phyloP scores from a whole-genome alignment of 2,797 vertebrate genomes.

The Odontamblyopus rebecca region DNA sequence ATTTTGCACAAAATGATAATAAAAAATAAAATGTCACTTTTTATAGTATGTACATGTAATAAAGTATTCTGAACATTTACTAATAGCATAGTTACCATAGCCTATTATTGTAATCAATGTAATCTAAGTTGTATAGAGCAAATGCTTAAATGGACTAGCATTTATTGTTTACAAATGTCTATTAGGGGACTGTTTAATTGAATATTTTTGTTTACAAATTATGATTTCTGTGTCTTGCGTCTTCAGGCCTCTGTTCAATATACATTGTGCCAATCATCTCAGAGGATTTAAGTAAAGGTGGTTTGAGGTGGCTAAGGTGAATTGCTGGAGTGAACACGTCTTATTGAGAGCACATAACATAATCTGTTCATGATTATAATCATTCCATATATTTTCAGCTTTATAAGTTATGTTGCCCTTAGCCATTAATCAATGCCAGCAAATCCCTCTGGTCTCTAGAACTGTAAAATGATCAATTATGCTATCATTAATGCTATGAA shows the following conservation, averaged over 20 bases:
- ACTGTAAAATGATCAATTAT: conserved; percentile 44
- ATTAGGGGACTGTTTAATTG: conserved; percentile 60
- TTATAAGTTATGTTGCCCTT: conserved; percentile 30
- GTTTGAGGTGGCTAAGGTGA: conserved; percentile 55
- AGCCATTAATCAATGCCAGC: conserved; percentile 49
- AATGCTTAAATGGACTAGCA: conserved; percentile 68
- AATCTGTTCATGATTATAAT: conserved; percentile 22
- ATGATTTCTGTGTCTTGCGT: conserved; percentile 45
- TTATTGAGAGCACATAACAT: conserved; percentile 35
- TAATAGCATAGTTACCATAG: conserved; percentile 77
- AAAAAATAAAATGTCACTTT: conserved; percentile 80
- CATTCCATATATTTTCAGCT: conserved; percentile 28
- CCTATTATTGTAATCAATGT: conserved; percentile 79
- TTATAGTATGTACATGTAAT: conserved; percentile 82
- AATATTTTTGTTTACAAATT: conserved; percentile 77
- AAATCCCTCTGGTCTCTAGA: conserved; percentile 53
- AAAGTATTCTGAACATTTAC: conserved; percentile 80
- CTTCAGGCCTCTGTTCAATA: conserved; percentile 35
- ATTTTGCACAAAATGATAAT: conserved; percentile 86
- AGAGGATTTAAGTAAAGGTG: conserved; percentile 61
- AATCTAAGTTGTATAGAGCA: conserved; percentile 77
- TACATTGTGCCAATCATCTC: conserved; percentile 73
- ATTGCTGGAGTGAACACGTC: conserved; percentile 46
- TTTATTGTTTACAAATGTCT: conserved; percentile 80
- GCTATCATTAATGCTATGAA: conserved; percentile 22